Evolutionary conservation across 2,113 vertebrate species (phyloP), one percentile per base, ranked within the genome.

Genomic region (Pseudorasbora parva): DNA sequence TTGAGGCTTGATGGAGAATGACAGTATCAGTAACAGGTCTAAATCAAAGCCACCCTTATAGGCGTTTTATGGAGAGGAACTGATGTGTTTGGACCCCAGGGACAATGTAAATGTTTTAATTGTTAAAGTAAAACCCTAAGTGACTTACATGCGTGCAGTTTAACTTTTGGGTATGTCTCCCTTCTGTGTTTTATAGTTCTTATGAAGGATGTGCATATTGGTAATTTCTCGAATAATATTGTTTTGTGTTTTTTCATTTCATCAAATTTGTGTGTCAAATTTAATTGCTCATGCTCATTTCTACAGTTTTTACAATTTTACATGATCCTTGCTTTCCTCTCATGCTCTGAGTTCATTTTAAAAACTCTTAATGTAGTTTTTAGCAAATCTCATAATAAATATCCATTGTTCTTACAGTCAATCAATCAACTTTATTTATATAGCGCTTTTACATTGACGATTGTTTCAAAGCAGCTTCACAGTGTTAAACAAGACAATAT

Each of bases 1-100:
- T 33, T 79, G 27, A 78, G 64, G 64, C 85, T 33, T 80, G 78
- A 37, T 88, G 78, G 64, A 62, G 80, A 72, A 60, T 33, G 51
- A 19, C 43, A n/a, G 27, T 51, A 75, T 84, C 54, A 49, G 23
- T 71, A 25, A 59, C 73, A 8, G 12, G 33, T 41, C 45, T 43
- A 37, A 74, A 74, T 79, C 59, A 73, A 85, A 74, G 64, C 19
- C 25, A 7, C 1, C 1, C 11, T 25, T 45, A 54, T 6, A 21
- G 15, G 1, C 14, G n/a, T 56, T 45, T 77, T 49, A 7, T 9
- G 4, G 7, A 11, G 30, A 54, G 30, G 21, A 68, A 41, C 64
- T 17, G 8, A 19, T 11, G 3, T 17, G 4, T 68, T 68, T 68
- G 64, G 8, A 41, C 33, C 17, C 17, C 8, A 68, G 9, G 2